phyloP scores from a whole-genome alignment of 30 jellyfish, hydroid and myxozoan genomes.

The Hydractinia symbiolongicarpus region DNA sequence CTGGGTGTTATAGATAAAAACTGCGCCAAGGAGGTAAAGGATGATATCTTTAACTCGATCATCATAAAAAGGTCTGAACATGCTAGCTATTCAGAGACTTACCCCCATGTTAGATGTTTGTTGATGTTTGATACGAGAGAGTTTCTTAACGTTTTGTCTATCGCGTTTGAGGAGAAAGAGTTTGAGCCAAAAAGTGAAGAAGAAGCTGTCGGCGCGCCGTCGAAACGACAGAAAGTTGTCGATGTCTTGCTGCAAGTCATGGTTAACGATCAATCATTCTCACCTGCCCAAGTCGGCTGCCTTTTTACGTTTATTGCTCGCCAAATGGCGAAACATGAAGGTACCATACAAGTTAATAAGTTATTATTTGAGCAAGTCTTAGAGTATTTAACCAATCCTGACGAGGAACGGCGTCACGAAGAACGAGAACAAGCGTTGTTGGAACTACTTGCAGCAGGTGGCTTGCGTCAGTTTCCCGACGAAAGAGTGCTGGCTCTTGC shows the following conservation, averaged over 20 bases:
- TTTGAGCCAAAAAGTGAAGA: constrained; percentile 47
- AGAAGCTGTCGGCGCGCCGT: constrained; percentile 47
- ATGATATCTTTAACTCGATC: constrained; percentile 58
- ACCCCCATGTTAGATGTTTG: constrained; percentile 70
- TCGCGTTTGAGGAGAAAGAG: constrained; percentile 95
- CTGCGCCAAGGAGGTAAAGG: constrained; percentile 49
- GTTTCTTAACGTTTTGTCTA: constrained; percentile 79
- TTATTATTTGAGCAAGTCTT: constrained; percentile 83
- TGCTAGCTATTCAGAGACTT: constrained; percentile 45
- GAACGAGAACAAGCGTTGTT: constrained; percentile 96
- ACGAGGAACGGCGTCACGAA: constrained; percentile 92
- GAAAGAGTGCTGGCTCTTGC: constrained; percentile 74
- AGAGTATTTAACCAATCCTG: constrained; percentile 83
- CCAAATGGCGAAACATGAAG: constrained; percentile 89
- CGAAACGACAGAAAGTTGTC: constrained; percentile 85
- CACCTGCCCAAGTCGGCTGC: constrained; percentile 96
- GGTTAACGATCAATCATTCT: constrained; percentile 72
- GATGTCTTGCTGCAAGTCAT: constrained; percentile 82
- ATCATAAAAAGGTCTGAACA: constrained; percentile 45
- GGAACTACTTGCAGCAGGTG: constrained; percentile 91
- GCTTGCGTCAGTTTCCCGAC: constrained; percentile 79
- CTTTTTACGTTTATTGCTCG: constrained; percentile 94
- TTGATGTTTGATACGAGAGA: constrained; percentile 89
- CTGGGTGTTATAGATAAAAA: constrained; percentile 59
- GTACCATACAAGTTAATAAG: constrained; percentile 70